Percentiles rank a stretch among this genome's conserved stretches.
These are phyloP conservation scores for Heloderma charlesbogerti DNA, from an alignment of 2,113 vertebrate genomes.

Conservation along the genomic window DNA sequence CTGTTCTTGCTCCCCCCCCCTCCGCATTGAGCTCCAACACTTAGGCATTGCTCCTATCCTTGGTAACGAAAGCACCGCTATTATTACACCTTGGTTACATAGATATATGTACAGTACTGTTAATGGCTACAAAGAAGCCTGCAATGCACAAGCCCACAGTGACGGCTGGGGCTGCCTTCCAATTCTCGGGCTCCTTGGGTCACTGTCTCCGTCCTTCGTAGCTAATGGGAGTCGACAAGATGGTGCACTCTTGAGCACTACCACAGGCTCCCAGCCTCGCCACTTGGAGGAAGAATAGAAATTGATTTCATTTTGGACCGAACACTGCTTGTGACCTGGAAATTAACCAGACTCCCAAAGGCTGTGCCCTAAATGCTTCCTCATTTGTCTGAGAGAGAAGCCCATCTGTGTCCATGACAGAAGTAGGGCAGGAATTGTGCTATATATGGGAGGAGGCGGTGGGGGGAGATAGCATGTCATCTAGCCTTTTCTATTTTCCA, in stretches of 20 bases:
- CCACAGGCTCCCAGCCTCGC: not conserved
- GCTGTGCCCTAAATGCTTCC: conserved; percentile 77
- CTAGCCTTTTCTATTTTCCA: not conserved
- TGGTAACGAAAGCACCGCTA: conserved; percentile 38
- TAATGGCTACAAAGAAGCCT: not conserved
- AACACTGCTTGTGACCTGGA: conserved; percentile 79
- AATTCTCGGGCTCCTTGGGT: not conserved
- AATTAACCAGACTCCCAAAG: conserved; percentile 82
- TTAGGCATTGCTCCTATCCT: conserved; percentile 32
- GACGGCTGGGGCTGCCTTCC: not conserved
- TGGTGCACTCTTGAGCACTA: rapidly evolving
- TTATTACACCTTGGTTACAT: not conserved
- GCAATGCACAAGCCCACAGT: not conserved
- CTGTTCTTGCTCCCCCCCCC: conserved; percentile 6
- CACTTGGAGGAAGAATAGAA: conserved; percentile 1
- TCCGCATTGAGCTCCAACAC: conserved; percentile 38
- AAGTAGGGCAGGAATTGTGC: conserved; percentile 82
- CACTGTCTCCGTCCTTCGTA: not conserved
- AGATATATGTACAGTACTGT: not conserved
- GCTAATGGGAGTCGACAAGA: not conserved
- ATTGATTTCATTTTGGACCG: conserved; percentile 70
- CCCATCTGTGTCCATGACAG: conserved; percentile 60
- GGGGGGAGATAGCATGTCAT: too few relatives aligned
- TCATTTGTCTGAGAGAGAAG: conserved; percentile 79
- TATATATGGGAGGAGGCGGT: conserved; percentile 63